Base-by-base conservation (phyloP, 2,113 vertebrate species). In the Melospiza melodia region DNA sequence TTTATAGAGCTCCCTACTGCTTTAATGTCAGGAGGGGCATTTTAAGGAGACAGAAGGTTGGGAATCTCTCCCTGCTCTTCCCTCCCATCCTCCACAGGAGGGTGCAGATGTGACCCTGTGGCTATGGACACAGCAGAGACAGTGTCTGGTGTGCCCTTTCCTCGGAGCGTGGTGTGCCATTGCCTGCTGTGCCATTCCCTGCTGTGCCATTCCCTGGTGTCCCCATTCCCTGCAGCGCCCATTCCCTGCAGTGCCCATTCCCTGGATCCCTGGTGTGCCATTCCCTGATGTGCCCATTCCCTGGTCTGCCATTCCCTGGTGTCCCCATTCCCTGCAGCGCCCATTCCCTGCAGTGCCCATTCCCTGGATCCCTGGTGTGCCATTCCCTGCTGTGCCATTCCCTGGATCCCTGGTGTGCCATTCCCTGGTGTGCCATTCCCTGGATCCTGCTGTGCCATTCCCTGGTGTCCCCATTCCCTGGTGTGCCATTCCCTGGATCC, bases 391-490 rank as follows among this genome's bases (percentile, higher is more conserved):
- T 51, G 48, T 49, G 63, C 39, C 11, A 12, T 37, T 35, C 35
- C 35, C 35, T 37, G n/a, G n/a, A n/a, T n/a, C 37, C 37, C 37
- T 37, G 39, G 5, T 39, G 39, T 39, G 39, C 39, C 39, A 41
- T 14, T 43, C 28, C 54, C 33, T 25, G 43, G 1, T 11, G 61
- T 3, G 7, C 12, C 3, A 0, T 41, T 35, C 35, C 35, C 6
- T 1, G 35, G 21, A 43, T 17, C 66, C 65, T 51, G 49, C 5
- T 51, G 48, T 49, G 63, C 39, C n/a, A n/a, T n/a, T n/a, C n/a
- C n/a, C n/a, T n/a, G n/a, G n/a, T n/a, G n/a, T n/a, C n/a, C n/a
- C 13, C 3, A 0, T 44, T 35, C 35, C 33, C 7, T 1, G 33
- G 1, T 51, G 49, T 51, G 49, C 46, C n/a, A 6, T 49, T 35